Base-by-base conservation (phyloP, 92 coral and sea anemone species). In the Zoanthus sociatus region DNA sequence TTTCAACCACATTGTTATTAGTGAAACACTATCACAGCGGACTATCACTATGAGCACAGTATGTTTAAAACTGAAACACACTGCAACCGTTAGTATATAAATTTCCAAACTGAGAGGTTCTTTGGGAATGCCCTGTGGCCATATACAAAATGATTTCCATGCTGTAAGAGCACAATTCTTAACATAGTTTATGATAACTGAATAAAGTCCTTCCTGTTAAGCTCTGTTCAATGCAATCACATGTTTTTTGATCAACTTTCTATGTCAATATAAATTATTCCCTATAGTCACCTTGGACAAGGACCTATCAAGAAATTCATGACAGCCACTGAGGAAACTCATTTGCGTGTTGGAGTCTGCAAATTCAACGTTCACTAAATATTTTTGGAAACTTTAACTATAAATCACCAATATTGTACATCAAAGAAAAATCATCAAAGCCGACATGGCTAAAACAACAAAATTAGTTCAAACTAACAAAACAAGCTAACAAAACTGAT, bases 371-470 rank as follows among this genome's bases (percentile, higher is more conserved):
- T 63, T 14, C 26, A 63, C 69, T 13, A 18, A 1, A 63, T 63
- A 7, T 63, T 18, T 63, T 63, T 63, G 69, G 17, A 63, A 63
- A 63, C 69, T 26, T 26, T 26, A 26, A 26, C 26, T 26, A 26
- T 26, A 26, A 26, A 26, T 26, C 26, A 26, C 26, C 26, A 26
- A 26, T 26, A 63, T 13, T 6, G 12, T 51, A 51, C 56, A 18
- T 63, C 69, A 63, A 63, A 7, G 10, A 63, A 0, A 7, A 63
- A 18, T 63, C 26, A 18, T 7, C 1, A 18, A 63, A 63, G 69
- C 69, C 69, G 26, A 18, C 69, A 63, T 9, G 69, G 69, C 69
- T 63, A 51, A 63, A 63, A 63, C 69, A 63, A 63, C 69, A 63
- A 63, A 63, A 2, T 18, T 18, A 63, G 26, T 63, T 63, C 18